Evolutionary conservation across 2,797 vertebrate species (phyloP), one percentile per base, ranked within the genome.

Genomic region (Tenualosa ilisha): DNA sequence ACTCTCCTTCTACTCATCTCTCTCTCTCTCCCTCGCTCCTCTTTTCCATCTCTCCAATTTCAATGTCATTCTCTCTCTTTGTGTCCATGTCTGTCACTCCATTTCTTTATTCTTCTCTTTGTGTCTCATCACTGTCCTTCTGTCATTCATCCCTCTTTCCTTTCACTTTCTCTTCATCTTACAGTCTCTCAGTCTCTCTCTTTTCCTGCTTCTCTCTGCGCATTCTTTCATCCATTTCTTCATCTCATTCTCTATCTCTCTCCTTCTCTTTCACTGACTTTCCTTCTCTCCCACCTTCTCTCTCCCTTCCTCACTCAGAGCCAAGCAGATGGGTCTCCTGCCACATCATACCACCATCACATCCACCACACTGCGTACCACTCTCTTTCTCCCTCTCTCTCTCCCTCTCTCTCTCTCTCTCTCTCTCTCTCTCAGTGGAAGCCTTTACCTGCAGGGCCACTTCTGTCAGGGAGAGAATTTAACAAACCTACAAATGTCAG

Each of bases 401-500:
- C 40, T 75, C 31, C 12, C 9, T 46, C 37, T 22, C 68, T 43
- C 68, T 20, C 7, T 49, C 46, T 65, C 24, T 24, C 40, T 4
- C 5, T 81, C 53, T 85, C 84, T 81, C 53, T 85, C 51, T 81
- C 83, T 40, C 50, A 56, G 26, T 15, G 22, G 40, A 84, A 24
- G 53, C 31, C 43, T 40, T 75, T 59, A 46, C 43, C 53, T 84
- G 72, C 72, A 79, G 72, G 72, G 37, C 37, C 40, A 20, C 72
- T 79, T 79, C 37, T 79, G 72, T 79, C 72, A 79, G 72, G 15
- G 40, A 79, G 37, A 46, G 72, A 43, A 46, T 79, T 79, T 79
- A 79, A 43, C 17, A 79, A 79, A 79, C 13, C 72, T 79, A 79
- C 72, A 79, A 79, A 79, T 79, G 72, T 79, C 72, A 79, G 17